A percentile compares a stretch with the other conserved stretches of the same genome.
These are phyloP conservation scores for Aphyosemion australe DNA, from an alignment of 2,113 vertebrate genomes.

Conservation along the genomic window DNA sequence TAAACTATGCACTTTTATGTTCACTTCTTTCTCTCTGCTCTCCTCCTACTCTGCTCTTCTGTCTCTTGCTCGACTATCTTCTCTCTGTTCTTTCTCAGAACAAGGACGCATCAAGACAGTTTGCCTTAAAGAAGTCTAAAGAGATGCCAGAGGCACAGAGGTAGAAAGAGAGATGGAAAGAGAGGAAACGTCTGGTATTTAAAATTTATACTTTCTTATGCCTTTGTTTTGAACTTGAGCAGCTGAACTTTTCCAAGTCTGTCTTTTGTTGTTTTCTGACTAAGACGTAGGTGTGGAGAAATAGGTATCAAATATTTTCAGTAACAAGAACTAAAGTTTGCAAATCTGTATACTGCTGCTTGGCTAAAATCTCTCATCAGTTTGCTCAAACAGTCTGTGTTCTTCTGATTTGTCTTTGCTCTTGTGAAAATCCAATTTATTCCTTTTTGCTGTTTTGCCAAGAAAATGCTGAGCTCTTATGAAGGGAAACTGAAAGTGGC, in stretches of 20 bases:
- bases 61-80: constrained; percentile 71
- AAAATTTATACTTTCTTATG: constrained; percentile 99
- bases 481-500: no score
- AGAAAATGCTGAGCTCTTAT: no score
- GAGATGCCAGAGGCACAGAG: constrained; percentile 85
- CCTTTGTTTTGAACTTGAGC: constrained; percentile 99
- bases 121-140: constrained; percentile 91
- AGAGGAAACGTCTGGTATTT: constrained; percentile 93
- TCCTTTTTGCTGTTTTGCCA: no score
- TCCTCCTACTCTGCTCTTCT: constrained; percentile 86
- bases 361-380: background rate
- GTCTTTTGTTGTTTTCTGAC: constrained; percentile 78
- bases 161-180: constrained; percentile 81
- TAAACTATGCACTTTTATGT: constrained; percentile 99
- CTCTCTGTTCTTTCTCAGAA: constrained; percentile 93
- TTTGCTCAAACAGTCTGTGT: background rate
- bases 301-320: constrained; percentile 30
- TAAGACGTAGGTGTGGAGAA: constrained; percentile 37
- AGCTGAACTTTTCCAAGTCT: constrained; percentile 87
- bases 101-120: constrained; percentile 97
- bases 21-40: constrained; percentile 82
- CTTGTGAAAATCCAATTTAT: no score
- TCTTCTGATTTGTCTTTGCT: constrained; percentile 1
- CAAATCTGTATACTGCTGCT: constrained; percentile 67
- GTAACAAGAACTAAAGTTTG: constrained; percentile 32